Evolutionary conservation across 37 sponge, comb jelly and placozoan genomes (phyloP).

Genomic region (Tethya wilhelma): DNA sequence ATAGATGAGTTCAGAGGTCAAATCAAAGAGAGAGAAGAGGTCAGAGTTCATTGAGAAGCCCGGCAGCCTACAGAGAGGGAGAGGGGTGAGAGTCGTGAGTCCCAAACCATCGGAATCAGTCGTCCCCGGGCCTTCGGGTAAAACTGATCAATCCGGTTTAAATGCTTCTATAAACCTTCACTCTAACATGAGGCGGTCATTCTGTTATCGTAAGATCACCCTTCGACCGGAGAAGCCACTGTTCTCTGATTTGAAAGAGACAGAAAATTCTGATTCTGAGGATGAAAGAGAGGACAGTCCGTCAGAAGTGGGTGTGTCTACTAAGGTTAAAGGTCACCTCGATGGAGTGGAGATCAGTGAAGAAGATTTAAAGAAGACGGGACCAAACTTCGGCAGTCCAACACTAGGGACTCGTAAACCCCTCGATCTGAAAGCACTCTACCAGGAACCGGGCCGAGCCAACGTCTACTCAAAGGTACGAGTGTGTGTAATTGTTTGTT

Average conservation of each 20-base stretch:
- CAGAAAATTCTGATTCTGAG: background rate
- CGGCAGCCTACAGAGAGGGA: background rate
- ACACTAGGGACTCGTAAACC: no score
- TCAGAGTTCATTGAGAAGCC: background rate
- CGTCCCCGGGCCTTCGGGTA: no score
- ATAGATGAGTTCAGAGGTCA: no score
- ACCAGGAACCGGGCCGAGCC: no score
- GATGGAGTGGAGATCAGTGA: no score
- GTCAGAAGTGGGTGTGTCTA: background rate
- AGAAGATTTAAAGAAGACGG: background rate
- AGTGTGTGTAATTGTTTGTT: no score
- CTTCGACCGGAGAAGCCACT: slow-evolving; percentile 44
- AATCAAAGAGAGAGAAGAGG: background rate
- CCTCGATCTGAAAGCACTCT: no score
- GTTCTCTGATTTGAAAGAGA: background rate
- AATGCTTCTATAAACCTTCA: background rate
- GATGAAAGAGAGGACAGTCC: background rate
- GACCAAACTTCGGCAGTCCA: no score
- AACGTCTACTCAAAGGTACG: no score
- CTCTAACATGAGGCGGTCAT: slow-evolving; percentile 37
- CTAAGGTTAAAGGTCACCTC: no score
- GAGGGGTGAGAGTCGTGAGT: background rate
- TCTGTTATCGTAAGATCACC: slow-evolving; percentile 40
- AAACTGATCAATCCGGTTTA: no score
- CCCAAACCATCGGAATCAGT: background rate